A percentile compares a stretch with the other conserved stretches of the same genome.
Conservation (phyloP, 1,140 invertebrate genomes). For the Drosophila nigromelanica region DNA sequence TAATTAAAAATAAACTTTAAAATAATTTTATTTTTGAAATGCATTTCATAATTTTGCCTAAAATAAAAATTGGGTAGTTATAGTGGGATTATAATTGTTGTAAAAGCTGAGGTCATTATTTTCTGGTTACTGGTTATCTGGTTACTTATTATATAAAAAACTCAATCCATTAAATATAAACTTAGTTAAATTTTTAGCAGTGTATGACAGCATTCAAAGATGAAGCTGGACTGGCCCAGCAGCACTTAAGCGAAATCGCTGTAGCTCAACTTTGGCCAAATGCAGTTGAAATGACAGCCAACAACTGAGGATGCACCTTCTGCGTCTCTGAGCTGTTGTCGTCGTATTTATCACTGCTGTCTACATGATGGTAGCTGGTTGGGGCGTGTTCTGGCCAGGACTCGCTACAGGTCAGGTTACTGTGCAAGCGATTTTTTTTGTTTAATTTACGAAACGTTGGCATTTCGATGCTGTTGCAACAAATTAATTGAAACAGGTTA, state of each 20-base stretch:
- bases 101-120: too few relatives aligned
- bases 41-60: too few relatives aligned
- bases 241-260: conserved; percentile 75
- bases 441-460: conserved; percentile 43
- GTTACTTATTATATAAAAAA: too few relatives aligned
- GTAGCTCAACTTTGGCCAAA: conserved; percentile 77
- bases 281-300: conserved; percentile 70
- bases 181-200: conserved; percentile 9
- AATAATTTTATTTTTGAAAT: too few relatives aligned
- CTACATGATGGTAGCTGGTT: conserved; percentile 30
- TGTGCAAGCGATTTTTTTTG: conserved; percentile 32
- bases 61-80: too few relatives aligned
- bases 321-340: conserved; percentile 63
- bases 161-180: not conserved
- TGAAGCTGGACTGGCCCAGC: conserved; percentile 43
- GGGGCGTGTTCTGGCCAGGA: conserved; percentile 40
- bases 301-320: conserved; percentile 40
- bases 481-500: conserved; percentile 60
- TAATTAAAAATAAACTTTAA: not conserved
- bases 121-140: too few relatives aligned
- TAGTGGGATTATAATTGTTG: too few relatives aligned
- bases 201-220: conserved; percentile 20
- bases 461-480: too few relatives aligned
- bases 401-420: conserved; percentile 76
- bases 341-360: conserved; percentile 77